phyloP scores from a whole-genome alignment of 2,888 invertebrate species.

The Acanthosepion lycidas region DNA sequence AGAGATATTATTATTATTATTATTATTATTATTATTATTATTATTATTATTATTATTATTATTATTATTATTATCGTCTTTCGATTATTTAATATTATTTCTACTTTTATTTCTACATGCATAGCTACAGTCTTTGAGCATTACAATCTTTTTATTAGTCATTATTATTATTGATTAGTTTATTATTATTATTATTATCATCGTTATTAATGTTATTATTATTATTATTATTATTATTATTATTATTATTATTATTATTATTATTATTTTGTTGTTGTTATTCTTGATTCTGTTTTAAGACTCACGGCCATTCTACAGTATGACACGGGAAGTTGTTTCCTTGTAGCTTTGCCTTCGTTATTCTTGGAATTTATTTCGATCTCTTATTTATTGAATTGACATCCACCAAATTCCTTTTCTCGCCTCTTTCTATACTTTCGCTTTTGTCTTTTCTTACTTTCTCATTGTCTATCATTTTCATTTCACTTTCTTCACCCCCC shows the following conservation, averaged over 20 bases:
- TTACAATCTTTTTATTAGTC: background rate
- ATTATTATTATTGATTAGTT: background rate
- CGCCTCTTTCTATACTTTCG: background rate
- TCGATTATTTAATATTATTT: background rate
- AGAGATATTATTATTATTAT: background rate
- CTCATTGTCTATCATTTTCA: background rate
- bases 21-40: conserved; percentile 2
- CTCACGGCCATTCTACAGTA: background rate
- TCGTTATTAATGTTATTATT: background rate
- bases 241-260: background rate
- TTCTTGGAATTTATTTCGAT: background rate
- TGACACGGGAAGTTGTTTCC: background rate
- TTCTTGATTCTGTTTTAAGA: background rate
- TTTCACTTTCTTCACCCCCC: background rate
- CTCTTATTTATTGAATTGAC: too few species aligned
- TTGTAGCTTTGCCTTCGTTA: background rate
- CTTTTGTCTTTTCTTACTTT: background rate
- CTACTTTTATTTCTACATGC: background rate
- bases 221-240: background rate
- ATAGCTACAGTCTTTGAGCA: too few species aligned
- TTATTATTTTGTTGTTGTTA: background rate
- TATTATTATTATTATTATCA: background rate
- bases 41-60: background rate
- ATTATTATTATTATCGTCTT: background rate
- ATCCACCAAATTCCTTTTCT: background rate